Conservation (phyloP, 2,113 vertebrate genomes). For the Anser cygnoides region DNA sequence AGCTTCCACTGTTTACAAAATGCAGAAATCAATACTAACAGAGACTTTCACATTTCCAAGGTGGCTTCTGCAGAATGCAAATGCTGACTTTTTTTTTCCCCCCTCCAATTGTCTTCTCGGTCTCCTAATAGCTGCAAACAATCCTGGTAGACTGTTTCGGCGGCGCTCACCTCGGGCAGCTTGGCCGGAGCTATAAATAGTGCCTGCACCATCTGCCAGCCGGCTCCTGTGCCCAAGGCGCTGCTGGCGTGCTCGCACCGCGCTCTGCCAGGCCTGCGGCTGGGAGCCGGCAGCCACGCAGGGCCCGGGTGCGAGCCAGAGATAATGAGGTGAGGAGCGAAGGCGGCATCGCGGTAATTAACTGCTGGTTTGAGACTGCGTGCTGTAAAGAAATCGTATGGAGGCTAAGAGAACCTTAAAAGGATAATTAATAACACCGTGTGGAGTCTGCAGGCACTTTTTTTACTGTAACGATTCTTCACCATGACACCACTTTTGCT, state of each 20-base stretch:
- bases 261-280: constrained; percentile 59
- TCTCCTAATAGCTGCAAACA: constrained; percentile 52
- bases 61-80: not conserved
- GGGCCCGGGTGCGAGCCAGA: constrained; percentile 58
- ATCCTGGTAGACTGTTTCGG: constrained; percentile 44
- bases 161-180: constrained; percentile 64
- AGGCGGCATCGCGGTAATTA: constrained; percentile 64
- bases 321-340: constrained; percentile 65
- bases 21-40: not conserved
- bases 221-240: constrained; percentile 57
- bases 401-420: not conserved
- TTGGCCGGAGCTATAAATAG: constrained; percentile 77
- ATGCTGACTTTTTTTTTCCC: not conserved
- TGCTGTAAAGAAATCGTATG: not conserved
- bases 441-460: not conserved
- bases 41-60: not conserved
- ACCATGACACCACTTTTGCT: not conserved
- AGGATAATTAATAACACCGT: not conserved
- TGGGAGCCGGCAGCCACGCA: constrained; percentile 50
- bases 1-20: not conserved
- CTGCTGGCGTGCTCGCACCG: constrained; percentile 57
- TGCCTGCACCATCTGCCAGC: constrained; percentile 77
- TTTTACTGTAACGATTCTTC: not conserved
- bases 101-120: not conserved
- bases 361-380: constrained; percentile 50